Evolutionary conservation across 2,797 vertebrate genomes (phyloP), one percentile per base, ranked within the genome.

Genomic region (Tinamus major): DNA sequence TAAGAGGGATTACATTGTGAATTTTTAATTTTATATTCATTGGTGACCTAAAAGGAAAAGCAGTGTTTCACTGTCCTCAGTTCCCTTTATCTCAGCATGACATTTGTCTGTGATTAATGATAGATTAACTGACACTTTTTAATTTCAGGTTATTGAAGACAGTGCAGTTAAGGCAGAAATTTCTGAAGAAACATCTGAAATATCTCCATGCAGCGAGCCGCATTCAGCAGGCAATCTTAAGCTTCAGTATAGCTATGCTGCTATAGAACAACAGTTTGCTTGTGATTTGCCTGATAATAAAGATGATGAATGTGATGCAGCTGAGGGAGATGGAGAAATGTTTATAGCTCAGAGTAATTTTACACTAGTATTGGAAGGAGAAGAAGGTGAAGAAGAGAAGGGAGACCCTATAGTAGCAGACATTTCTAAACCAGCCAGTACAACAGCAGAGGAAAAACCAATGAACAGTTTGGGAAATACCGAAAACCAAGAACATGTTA

Each of bases 321-420:
- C 95, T 71, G 97, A 98, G 79, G 95, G 94, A 75, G 97, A 98
- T 21, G 98, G 97, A 17, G 98, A 98, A 10, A 94, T 96, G 29
- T 97, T 95, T 77, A 94, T 97, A 41, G 58, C 97, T 83, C 98
- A 98, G 13, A 96, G 97, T 89, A 96, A 96, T 94, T 99, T 99
- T 97, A 98, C 98, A 35, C 98, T 99, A 83, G 98, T 99, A 95
- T 92, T 99, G 95, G 99, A 99, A 94, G 96, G 98, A 90, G 98
- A 99, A 58, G 98, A 98, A 78, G 98, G 97, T 23, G 98, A 97
- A 67, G 80, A n/a, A 31, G 96, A 98, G 85, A 37, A 90, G 64
- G 85, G 80, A 92, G 85, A 96, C 53, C 88, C 89, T 94, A 5
- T 70, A 16, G 46, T 67, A 63, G 46, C 78, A 41, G 86, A 75